Evolutionary conservation across 1,140 invertebrate genomes (phyloP).

Genomic region (Trichomalopsis sarcophagae): DNA sequence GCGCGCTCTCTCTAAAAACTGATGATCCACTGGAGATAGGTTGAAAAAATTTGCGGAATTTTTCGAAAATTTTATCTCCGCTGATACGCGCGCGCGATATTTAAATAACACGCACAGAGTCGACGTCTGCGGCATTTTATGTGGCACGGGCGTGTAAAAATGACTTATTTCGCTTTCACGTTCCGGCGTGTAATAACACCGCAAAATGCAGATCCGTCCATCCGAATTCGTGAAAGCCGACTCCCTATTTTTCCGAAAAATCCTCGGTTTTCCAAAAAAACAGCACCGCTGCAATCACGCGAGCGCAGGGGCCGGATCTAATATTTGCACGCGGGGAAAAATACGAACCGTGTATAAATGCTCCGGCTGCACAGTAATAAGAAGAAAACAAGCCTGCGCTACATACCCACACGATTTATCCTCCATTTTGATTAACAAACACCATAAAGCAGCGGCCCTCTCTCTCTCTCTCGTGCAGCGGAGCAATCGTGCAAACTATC

Average conservation of each 20-base stretch:
- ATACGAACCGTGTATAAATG: background rate
- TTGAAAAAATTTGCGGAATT: background rate
- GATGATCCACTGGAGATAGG: background rate
- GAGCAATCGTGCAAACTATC: constrained; percentile 42
- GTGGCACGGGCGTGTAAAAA: constrained; percentile 28
- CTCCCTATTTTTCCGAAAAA: background rate
- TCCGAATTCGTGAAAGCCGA: constrained; percentile 6
- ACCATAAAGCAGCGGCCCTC: constrained; percentile 33
- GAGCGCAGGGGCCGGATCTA: background rate
- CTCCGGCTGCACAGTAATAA: too few relatives aligned
- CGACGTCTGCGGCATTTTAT: constrained; percentile 2
- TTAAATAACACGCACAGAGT: constrained; percentile 22
- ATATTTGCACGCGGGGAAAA: background rate
- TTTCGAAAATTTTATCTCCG: constrained; percentile 18
- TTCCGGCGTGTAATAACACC: background rate
- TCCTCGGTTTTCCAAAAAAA: background rate
- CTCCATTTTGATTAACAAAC: constrained; percentile 52
- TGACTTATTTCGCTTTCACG: constrained; percentile 29
- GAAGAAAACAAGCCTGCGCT: background rate
- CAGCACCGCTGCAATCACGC: background rate
- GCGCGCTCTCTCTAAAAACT: background rate
- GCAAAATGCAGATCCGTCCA: constrained; percentile 3
- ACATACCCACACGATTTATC: constrained; percentile 31
- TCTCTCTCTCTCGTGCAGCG: constrained; percentile 6
- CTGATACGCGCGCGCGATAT: constrained; percentile 29